Percentiles rank a stretch among this genome's conserved stretches.
Evolutionary conservation across 2,888 invertebrate species (phyloP).

Genomic region (Poecilus cupreus): DNA sequence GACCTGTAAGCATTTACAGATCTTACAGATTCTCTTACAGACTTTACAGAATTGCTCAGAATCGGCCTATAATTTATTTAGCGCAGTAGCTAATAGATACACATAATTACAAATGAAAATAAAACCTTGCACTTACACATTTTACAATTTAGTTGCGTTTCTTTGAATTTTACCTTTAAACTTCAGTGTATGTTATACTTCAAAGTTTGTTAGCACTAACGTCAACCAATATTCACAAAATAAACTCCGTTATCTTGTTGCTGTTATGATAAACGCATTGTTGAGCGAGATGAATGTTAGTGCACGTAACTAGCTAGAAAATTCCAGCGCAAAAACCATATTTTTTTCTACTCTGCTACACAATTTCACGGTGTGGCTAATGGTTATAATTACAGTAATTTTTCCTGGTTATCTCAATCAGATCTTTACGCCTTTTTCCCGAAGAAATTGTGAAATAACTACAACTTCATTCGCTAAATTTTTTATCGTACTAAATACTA

Average conservation of each 20-base stretch:
- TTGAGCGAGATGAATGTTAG: not conserved
- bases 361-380: conserved; percentile 38
- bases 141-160: no score
- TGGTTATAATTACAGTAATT: conserved; percentile 54
- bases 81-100: no score
- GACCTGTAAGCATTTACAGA: no score
- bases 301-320: conserved; percentile 37
- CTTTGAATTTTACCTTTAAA: no score
- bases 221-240: not conserved
- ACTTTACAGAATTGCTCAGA: no score
- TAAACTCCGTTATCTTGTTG: not conserved
- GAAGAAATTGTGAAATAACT: conserved; percentile 28
- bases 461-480: conserved; percentile 16
- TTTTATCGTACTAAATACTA: conserved; percentile 25
- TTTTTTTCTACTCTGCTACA: conserved; percentile 43
- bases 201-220: no score
- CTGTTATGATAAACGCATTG: no score
- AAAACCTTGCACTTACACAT: no score
- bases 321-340: conserved; percentile 20
- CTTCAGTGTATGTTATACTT: no score
- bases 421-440: conserved; percentile 49
- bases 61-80: no score
- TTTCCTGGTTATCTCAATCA: conserved; percentile 48
- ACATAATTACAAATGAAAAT: no score
- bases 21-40: no score